phyloP scores from a whole-genome alignment of 2,113 vertebrate genomes.

The Rhinolophus sinicus region DNA sequence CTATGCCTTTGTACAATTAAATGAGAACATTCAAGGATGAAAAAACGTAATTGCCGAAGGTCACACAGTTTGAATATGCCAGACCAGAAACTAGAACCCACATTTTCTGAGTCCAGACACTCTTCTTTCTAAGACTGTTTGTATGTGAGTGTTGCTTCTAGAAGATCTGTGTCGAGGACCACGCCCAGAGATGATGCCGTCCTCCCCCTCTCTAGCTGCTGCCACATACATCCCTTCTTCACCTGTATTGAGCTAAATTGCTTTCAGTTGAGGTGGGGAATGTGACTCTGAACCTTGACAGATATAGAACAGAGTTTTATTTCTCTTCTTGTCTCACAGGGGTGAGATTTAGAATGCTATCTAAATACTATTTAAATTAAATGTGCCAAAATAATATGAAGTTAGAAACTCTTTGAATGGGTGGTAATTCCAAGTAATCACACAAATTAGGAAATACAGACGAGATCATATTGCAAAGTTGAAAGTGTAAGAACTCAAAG shows the following conservation, averaged over 20 bases:
- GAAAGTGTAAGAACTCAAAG: constrained; percentile 18
- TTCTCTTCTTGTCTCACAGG: constrained; percentile 48
- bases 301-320: constrained; percentile 54
- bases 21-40: constrained; percentile 27
- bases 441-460: constrained; percentile 28
- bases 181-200: not conserved
- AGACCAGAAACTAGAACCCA: not conserved
- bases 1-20: constrained; percentile 12
- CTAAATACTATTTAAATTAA: constrained; percentile 62
- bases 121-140: not conserved
- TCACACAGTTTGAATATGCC: not conserved
- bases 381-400: constrained; percentile 61
- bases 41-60: not conserved
- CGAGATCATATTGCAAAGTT: constrained; percentile 16
- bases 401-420: constrained; percentile 57
- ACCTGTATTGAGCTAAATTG: not conserved
- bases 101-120: not conserved
- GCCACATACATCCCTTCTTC: not conserved
- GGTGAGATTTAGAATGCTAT: constrained; percentile 51
- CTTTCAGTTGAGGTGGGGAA: constrained; percentile 36
- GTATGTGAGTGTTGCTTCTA: not conserved
- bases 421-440: constrained; percentile 42
- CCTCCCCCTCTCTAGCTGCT: not conserved
- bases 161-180: not conserved
- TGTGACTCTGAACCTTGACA: constrained; percentile 28